A percentile compares a stretch with the other conserved stretches of the same genome.
Evolutionary conservation across 2,888 invertebrate species (phyloP).

Genomic region (Polia nebulosa): DNA sequence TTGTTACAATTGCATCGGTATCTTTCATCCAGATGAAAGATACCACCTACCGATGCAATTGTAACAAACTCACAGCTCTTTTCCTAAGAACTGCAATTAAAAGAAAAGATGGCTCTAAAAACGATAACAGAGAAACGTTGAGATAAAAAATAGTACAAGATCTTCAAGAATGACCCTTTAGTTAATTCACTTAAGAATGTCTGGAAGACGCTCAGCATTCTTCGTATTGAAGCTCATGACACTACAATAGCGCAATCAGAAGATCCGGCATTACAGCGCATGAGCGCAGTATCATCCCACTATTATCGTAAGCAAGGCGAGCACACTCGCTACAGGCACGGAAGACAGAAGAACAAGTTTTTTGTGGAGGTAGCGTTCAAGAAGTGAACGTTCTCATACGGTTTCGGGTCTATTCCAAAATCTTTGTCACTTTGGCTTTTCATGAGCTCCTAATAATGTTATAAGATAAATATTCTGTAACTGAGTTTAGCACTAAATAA

Average conservation of each 20-base stretch:
- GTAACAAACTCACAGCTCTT: not conserved
- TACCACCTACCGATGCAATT: not conserved
- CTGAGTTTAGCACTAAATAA: too few species aligned
- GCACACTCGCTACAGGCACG: not conserved
- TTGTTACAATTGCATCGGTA: too few species aligned
- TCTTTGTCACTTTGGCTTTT: too few species aligned
- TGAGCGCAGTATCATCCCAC: constrained; percentile 34
- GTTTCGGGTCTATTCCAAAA: too few species aligned
- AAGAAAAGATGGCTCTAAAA: not conserved
- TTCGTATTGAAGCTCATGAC: constrained; percentile 18
- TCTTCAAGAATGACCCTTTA: not conserved
- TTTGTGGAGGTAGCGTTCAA: not conserved
- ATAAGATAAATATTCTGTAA: too few species aligned
- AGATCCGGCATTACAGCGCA: constrained; percentile 23
- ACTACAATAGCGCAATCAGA: constrained; percentile 50
- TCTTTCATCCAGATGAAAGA: not conserved
- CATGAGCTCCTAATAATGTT: too few species aligned
- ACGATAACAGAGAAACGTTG: not conserved
- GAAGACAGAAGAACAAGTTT: constrained; percentile 14
- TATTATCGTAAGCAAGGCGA: constrained; percentile 37
- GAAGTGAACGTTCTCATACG: not conserved
- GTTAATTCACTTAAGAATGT: not conserved
- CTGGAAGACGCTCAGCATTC: constrained; percentile 1
- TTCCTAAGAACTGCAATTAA: not conserved
- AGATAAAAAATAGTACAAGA: not conserved